phyloP scores from a whole-genome alignment of 2,888 invertebrate genomes.

The Diaprepes abbreviatus region DNA sequence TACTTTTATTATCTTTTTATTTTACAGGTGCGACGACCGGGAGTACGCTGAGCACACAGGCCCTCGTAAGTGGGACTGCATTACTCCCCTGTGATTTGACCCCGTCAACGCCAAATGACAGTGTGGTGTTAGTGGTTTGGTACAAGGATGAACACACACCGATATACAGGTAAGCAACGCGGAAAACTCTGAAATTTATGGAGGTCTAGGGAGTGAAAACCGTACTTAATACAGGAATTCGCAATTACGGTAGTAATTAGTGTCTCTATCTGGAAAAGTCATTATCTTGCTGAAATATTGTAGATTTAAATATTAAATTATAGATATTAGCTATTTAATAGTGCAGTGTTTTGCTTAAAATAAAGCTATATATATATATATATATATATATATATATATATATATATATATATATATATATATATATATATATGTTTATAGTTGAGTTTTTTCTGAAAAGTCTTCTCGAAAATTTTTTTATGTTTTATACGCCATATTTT shows the following conservation, averaged over 20 bases:
- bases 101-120: constrained; percentile 82
- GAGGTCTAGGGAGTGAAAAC: constrained; percentile 34
- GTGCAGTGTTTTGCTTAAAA: too few relatives aligned
- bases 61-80: constrained; percentile 84
- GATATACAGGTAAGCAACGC: constrained; percentile 82
- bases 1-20: constrained; percentile 22
- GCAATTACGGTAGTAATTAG: constrained; percentile 33
- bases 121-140: constrained; percentile 89
- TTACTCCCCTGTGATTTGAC: constrained; percentile 89
- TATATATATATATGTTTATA: too few relatives aligned
- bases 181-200: constrained; percentile 30
- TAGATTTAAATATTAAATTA: background rate
- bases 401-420: too few relatives aligned
- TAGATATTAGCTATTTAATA: too few relatives aligned
- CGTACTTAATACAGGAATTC: constrained; percentile 38
- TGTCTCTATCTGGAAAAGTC: constrained; percentile 29
- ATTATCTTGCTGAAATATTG: constrained; percentile 25
- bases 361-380: too few relatives aligned
- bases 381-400: too few relatives aligned
- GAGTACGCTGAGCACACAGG: constrained; percentile 64
- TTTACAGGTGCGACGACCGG: constrained; percentile 39
- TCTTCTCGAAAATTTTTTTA: too few relatives aligned
- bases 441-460: too few relatives aligned
- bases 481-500: too few relatives aligned
- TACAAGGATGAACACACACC: constrained; percentile 89